Evolutionary conservation across 2,113 vertebrate genomes (phyloP), one percentile per base, ranked within the genome.

Genomic region (Aptenodytes forsteri): DNA sequence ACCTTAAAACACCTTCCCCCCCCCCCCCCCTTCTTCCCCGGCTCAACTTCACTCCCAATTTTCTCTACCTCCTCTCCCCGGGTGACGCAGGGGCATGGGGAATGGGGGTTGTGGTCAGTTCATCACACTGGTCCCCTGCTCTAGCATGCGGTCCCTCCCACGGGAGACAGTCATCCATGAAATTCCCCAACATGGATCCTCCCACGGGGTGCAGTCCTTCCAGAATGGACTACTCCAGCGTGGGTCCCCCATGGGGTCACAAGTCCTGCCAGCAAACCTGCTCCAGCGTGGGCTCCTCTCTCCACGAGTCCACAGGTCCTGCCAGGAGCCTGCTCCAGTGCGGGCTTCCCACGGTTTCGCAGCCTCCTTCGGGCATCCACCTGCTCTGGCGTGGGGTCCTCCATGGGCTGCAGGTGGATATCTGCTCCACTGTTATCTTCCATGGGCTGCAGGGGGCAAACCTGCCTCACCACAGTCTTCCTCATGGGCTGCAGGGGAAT

Each of bases 311-410:
- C 20, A 50, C 7, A 16, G 38, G 14, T 22, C 23, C 18, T 83
- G 11, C 15, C 30, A 42, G 55, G 14, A 83, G 2, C 13, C 29
- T 36, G 16, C 25, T 83, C 26, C 27, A 47, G 9, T 1, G 4
- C 4, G 5, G 6, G 4, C 12, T 67, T 42, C 6, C 18, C 19
- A n/a, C 2, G 2, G 19, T 18, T 11, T n/a, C 21, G 32, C 29
- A 70, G 25, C 2, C 29, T 70, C 7, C 23, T 83, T 83, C 9
- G 9, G 30, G 5, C 52, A 42, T 14, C 23, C 15, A 22, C 25
- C 11, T 50, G 22, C 46, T 40, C 13, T 2, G 11, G 3, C 8
- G 4, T 83, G 21, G 19, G 17, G 12, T 44, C 36, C 19, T 62
- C 25, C 44, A 22, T 6, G 14, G 8, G 22, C 18, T 21, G 5